phyloP scores from a whole-genome alignment of 2,797 vertebrate genomes.

The Cirrhinus mrigala region DNA sequence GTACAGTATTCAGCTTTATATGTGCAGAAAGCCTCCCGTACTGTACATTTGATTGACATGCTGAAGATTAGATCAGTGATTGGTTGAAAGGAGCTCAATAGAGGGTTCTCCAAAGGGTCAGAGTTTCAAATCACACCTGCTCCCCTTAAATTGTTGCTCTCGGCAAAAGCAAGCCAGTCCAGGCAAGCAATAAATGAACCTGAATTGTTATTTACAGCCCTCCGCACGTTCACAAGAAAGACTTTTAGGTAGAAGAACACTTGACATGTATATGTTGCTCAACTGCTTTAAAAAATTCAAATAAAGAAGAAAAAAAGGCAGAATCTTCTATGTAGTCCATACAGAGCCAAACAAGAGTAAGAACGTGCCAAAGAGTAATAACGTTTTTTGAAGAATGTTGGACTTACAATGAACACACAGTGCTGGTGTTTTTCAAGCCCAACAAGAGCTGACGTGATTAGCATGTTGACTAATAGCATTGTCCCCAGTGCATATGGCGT shows the following conservation, averaged over 20 bases:
- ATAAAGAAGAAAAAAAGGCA: neutral
- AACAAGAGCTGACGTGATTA: conserved; percentile 37
- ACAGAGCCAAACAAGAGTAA: neutral
- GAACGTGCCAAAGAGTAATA: neutral
- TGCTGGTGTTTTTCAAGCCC: conserved; percentile 29
- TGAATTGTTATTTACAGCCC: conserved; percentile 35
- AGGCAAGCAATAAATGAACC: conserved; percentile 67
- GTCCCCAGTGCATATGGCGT: neutral
- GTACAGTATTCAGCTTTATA: neutral
- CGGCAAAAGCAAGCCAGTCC: conserved; percentile 71
- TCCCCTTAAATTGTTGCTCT: conserved; percentile 60
- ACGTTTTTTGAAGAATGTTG: neutral
- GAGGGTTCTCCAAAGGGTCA: conserved; percentile 61
- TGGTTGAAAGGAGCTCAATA: conserved; percentile 45
- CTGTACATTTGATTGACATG: conserved; percentile 47
- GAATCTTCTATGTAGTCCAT: neutral
- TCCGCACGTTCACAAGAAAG: conserved; percentile 13
- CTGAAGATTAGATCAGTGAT: conserved; percentile 52
- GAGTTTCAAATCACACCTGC: conserved; percentile 74
- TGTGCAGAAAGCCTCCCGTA: neutral
- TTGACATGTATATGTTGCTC: neutral
- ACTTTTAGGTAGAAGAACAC: neutral
- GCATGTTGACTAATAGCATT: conserved; percentile 35
- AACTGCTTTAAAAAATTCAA: neutral
- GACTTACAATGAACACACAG: neutral